Evolutionary conservation across 2,113 vertebrate species (phyloP).

Genomic region (Brienomyrus longianalis): DNA sequence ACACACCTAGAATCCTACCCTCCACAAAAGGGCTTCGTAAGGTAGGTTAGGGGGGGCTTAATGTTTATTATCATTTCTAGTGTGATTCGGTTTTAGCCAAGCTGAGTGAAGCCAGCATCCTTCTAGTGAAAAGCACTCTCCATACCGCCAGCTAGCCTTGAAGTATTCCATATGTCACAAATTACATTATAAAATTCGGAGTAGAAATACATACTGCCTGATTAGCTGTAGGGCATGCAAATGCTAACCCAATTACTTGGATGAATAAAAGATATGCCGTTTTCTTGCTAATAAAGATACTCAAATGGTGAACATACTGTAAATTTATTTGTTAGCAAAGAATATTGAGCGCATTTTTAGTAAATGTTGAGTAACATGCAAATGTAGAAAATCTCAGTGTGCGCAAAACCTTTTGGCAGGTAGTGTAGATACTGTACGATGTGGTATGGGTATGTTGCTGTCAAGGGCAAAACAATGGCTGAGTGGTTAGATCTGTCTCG

Average conservation of each 20-base stretch:
- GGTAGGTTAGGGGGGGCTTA: conserved; percentile 42
- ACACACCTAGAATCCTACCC: conserved; percentile 50
- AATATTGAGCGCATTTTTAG: too few species aligned
- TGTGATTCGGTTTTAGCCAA: background rate
- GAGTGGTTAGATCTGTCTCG: background rate
- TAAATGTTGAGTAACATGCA: too few species aligned
- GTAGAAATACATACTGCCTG: background rate
- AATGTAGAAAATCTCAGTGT: too few species aligned
- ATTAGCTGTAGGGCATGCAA: too few species aligned
- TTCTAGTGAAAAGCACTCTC: background rate
- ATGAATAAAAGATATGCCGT: too few species aligned
- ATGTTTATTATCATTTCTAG: background rate
- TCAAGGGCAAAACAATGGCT: background rate
- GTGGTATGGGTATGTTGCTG: background rate
- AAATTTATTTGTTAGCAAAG: too few species aligned
- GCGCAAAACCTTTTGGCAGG: too few species aligned
- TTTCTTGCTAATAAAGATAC: too few species aligned
- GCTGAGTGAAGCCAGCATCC: background rate
- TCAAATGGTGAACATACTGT: too few species aligned
- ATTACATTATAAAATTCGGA: background rate
- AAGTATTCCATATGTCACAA: background rate
- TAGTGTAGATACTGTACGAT: background rate
- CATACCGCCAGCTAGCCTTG: background rate
- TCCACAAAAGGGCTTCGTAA: conserved; percentile 59
- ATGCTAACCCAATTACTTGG: too few species aligned